These are phyloP conservation scores for Pachyrhynchus sulphureomaculatus DNA, from an alignment of 1,140 invertebrate genomes.

Conservation along the genomic window DNA sequence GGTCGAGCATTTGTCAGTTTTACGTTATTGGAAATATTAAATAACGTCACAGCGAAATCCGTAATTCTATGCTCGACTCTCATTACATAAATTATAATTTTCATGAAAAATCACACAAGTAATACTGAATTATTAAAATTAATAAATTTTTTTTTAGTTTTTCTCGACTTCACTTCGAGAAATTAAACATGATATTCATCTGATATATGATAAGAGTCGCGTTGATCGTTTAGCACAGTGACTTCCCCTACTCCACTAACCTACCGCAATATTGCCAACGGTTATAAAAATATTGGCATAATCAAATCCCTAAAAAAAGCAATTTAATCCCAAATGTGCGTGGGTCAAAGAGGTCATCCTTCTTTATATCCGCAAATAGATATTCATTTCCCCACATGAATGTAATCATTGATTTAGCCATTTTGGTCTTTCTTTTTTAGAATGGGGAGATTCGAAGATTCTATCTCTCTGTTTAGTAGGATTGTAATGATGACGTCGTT, in stretches of 20 bases:
- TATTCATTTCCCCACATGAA: conserved; percentile 22
- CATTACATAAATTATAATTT: too few relatives aligned
- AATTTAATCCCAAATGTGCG: conserved; percentile 20
- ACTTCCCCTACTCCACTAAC: not conserved
- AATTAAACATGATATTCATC: not conserved
- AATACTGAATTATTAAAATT: too few relatives aligned
- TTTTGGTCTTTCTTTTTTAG: conserved; percentile 22
- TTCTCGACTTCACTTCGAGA: not conserved
- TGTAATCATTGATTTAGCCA: conserved; percentile 22
- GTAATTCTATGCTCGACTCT: too few relatives aligned
- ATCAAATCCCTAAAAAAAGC: conserved; percentile 17
- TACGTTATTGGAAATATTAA: too few relatives aligned
- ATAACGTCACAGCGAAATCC: too few relatives aligned
- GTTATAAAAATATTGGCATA: conserved; percentile 17
- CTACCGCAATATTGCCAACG: conserved; percentile 4
- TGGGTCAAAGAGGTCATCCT: conserved; percentile 22
- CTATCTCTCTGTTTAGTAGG: not conserved
- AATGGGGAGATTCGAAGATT: conserved; percentile 16
- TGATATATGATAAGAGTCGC: not conserved
- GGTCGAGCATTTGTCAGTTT: too few relatives aligned
- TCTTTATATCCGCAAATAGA: conserved; percentile 21
- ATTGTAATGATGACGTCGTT: not conserved
- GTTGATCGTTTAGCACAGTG: not conserved
- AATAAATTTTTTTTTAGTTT: too few relatives aligned
- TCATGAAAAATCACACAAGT: too few relatives aligned